A percentile compares a stretch with the other conserved stretches of the same genome.
Evolutionary conservation across 2,113 vertebrate genomes (phyloP).

Genomic region (Asarcornis scutulata): DNA sequence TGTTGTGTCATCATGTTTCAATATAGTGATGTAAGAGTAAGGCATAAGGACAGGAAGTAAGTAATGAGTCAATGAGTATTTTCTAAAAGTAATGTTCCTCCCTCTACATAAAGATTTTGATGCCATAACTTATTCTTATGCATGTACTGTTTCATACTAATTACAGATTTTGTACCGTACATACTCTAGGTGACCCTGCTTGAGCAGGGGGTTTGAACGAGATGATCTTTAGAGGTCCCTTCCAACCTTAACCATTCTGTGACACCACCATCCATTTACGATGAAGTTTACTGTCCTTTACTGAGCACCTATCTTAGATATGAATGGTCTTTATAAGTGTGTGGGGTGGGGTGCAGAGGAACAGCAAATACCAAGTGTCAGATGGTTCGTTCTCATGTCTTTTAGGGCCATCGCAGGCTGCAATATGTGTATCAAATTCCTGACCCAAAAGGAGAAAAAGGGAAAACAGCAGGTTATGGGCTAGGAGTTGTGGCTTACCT

Average conservation of each 20-base stretch:
- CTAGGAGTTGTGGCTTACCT: neutral
- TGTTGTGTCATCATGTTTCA: neutral
- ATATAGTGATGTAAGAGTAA: neutral
- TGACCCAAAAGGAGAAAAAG: neutral
- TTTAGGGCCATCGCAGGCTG: neutral
- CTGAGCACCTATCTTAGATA: neutral
- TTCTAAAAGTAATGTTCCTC: neutral
- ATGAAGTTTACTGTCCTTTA: neutral
- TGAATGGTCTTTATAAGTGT: neutral
- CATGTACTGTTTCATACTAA: neutral
- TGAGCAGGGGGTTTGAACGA: no score
- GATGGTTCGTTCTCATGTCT: neutral
- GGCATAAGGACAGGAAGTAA: neutral
- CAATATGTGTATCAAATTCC: neutral
- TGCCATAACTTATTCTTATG: neutral
- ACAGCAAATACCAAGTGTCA: neutral
- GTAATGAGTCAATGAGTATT: neutral
- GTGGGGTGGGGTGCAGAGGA: accelerated
- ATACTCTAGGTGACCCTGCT: neutral
- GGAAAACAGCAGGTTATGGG: neutral
- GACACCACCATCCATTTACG: neutral
- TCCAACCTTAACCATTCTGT: no score
- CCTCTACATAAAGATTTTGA: neutral
- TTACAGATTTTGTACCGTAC: neutral
- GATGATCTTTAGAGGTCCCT: no score